Conservation (phyloP, 2,888 invertebrate species). For the Rhorus exstirpatorius region DNA sequence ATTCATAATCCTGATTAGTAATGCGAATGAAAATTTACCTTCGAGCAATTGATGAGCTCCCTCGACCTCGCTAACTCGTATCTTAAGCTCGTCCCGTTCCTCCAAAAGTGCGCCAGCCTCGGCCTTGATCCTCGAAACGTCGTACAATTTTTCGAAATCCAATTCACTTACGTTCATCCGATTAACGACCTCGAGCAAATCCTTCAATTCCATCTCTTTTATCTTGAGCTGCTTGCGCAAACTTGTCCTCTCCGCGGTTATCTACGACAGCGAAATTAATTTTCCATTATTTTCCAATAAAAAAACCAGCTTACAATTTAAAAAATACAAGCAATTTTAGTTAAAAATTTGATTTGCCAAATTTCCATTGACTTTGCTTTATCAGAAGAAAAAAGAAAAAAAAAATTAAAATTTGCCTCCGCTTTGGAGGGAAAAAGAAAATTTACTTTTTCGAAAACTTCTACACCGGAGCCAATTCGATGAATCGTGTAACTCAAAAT, state of each 20-base stretch:
- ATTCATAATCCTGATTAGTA: too few relatives aligned
- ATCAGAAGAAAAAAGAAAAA: too few relatives aligned
- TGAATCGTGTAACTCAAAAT: too few relatives aligned
- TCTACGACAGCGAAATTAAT: constrained; percentile 69
- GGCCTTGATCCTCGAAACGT: constrained; percentile 88
- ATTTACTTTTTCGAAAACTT: too few relatives aligned
- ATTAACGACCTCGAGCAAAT: constrained; percentile 80
- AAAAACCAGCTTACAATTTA: too few relatives aligned
- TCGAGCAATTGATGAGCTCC: constrained; percentile 85
- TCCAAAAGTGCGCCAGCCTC: constrained; percentile 87
- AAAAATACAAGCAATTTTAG: background rate
- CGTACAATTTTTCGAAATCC: constrained; percentile 87
- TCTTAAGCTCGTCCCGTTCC: constrained; percentile 86
- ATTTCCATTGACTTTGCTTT: too few relatives aligned
- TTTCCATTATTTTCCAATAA: background rate
- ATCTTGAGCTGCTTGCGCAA: constrained; percentile 79
- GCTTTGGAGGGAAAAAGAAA: too few relatives aligned
- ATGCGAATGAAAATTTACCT: constrained; percentile 79
- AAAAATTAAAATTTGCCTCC: too few relatives aligned
- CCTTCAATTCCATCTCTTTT: constrained; percentile 82
- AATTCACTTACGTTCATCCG: constrained; percentile 80
- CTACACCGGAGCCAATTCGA: too few relatives aligned
- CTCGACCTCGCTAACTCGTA: constrained; percentile 83
- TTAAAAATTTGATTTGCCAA: too few relatives aligned
- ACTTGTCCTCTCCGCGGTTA: constrained; percentile 76